Conservation (phyloP, 2,888 invertebrate species). For the Heliconius charithonia region DNA sequence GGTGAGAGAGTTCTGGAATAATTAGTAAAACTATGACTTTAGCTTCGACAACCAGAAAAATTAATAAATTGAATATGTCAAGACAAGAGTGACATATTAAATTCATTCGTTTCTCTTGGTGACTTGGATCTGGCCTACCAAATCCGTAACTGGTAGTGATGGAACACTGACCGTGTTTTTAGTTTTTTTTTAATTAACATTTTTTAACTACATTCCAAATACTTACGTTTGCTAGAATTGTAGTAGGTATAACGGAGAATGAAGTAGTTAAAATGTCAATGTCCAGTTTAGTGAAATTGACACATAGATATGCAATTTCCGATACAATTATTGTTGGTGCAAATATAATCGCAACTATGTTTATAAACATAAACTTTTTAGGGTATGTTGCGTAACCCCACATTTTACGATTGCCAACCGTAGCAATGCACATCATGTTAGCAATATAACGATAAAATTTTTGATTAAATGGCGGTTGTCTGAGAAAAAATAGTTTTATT, state of each 20-base stretch:
- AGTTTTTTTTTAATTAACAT: background rate
- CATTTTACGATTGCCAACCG: conserved; percentile 33
- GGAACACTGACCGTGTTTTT: background rate
- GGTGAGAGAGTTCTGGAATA: too few relatives aligned
- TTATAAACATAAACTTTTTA: conserved; percentile 25
- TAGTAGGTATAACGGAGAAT: conserved; percentile 42
- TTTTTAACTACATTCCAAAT: background rate
- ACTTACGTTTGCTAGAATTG: conserved; percentile 45
- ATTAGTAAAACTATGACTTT: too few relatives aligned
- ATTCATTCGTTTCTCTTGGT: too few relatives aligned
- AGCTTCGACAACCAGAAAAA: too few relatives aligned
- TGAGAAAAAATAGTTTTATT: conserved; percentile 7
- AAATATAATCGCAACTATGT: conserved; percentile 8
- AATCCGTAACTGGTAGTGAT: too few relatives aligned
- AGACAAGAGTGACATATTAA: too few relatives aligned
- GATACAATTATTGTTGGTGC: conserved; percentile 35
- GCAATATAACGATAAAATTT: conserved; percentile 39
- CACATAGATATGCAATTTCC: conserved; percentile 42
- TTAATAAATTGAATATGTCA: too few relatives aligned
- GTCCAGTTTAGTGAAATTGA: conserved; percentile 35
- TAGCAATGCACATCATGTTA: conserved; percentile 30
- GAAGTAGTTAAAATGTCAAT: conserved; percentile 42
- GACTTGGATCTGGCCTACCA: too few relatives aligned
- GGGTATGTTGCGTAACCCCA: conserved; percentile 40
- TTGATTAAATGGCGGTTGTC: conserved; percentile 40